phyloP scores from a whole-genome alignment of 1,140 invertebrate genomes.

The Tetraneura akinire region DNA sequence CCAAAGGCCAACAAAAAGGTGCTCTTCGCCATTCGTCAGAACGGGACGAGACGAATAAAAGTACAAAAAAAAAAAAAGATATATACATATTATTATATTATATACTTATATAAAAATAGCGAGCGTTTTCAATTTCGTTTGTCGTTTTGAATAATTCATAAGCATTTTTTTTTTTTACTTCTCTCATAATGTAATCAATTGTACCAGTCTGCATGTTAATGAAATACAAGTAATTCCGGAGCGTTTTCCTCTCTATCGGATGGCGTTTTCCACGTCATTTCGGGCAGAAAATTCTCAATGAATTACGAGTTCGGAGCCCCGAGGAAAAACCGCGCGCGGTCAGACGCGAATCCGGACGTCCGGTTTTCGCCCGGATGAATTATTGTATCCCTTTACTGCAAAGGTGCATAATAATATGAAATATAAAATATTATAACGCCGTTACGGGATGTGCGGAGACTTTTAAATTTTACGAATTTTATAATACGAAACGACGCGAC shows the following conservation, averaged over 20 bases:
- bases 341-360: not conserved
- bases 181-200: conserved; percentile 26
- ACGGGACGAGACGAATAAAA: conserved; percentile 26
- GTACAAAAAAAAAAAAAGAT: conserved; percentile 5
- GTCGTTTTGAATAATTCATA: conserved; percentile 45
- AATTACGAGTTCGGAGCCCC: not conserved
- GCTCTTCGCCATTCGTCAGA: not conserved
- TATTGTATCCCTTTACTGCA: not conserved
- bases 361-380: not conserved
- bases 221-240: conserved; percentile 31
- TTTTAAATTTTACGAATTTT: too few relatives aligned
- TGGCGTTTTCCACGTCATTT: not conserved
- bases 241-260: not conserved
- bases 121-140: conserved; percentile 28
- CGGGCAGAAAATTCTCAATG: not conserved
- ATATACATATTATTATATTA: too few relatives aligned
- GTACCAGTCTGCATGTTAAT: conserved; percentile 34
- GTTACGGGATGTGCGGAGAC: too few relatives aligned
- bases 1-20: conserved; percentile 15
- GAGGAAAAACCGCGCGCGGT: not conserved
- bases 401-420: not conserved
- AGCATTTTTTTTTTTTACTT: conserved; percentile 15
- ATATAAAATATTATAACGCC: too few relatives aligned
- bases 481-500: too few relatives aligned
- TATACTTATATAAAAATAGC: not conserved